phyloP scores from a whole-genome alignment of 1,140 invertebrate genomes.

The Hycleus phaleratus region DNA sequence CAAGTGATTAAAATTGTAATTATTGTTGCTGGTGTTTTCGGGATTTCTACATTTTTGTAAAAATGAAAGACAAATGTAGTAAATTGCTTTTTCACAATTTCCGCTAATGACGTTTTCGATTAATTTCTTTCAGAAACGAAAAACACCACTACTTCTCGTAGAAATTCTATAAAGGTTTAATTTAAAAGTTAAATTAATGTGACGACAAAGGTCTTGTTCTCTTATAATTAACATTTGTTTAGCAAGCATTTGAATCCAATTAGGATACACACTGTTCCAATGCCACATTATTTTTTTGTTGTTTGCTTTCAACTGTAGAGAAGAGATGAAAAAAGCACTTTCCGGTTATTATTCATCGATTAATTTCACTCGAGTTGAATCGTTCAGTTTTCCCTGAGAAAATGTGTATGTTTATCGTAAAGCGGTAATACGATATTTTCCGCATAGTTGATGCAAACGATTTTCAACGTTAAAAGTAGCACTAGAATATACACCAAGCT shows the following conservation, averaged over 20 bases:
- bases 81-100: not conserved
- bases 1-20: not conserved
- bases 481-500: slow-evolving; percentile 8
- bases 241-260: slow-evolving; percentile 1
- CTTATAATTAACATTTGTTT: slow-evolving; percentile 3
- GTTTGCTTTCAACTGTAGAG: no score
- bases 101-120: not conserved
- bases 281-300: no score
- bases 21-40: not conserved
- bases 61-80: not conserved
- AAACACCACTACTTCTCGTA: not conserved
- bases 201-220: slow-evolving; percentile 4
- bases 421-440: not conserved
- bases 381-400: no score
- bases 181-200: slow-evolving; percentile 15
- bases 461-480: not conserved
- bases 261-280: not conserved
- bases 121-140: not conserved
- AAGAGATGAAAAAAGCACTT: not conserved
- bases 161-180: slow-evolving; percentile 14
- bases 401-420: no score
- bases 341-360: not conserved
- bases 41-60: not conserved
- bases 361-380: not conserved
- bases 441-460: slow-evolving; percentile 2